phyloP scores from a whole-genome alignment of 2,888 invertebrate species.

The Stenodema calcarata region DNA sequence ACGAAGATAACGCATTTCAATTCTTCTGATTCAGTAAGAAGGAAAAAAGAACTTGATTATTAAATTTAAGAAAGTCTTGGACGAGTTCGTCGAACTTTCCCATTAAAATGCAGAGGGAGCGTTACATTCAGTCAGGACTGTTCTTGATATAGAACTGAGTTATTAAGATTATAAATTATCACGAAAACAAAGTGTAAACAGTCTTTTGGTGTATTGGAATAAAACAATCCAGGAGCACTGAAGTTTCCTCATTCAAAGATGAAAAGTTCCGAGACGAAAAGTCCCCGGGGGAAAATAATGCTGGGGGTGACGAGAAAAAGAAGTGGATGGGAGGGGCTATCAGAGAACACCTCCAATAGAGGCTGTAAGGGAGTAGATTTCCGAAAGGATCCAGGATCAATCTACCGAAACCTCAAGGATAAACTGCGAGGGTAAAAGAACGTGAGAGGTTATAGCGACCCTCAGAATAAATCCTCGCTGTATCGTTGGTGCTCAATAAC shows the following conservation, averaged over 20 bases:
- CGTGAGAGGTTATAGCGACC: background rate
- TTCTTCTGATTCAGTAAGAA: background rate
- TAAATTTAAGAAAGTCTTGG: background rate
- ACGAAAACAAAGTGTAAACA: background rate
- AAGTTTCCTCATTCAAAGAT: slow-evolving; percentile 17
- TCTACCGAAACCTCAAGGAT: background rate
- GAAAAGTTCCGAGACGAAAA: background rate
- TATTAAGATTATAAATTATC: slow-evolving; percentile 18
- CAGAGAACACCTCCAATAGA: background rate
- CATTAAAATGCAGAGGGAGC: background rate
- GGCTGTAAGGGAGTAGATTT: background rate
- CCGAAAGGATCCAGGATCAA: background rate
- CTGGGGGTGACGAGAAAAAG: background rate
- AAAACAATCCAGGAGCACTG: background rate
- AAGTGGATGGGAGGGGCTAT: background rate
- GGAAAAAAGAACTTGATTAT: slow-evolving; percentile 12
- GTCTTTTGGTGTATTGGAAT: background rate
- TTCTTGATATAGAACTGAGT: background rate
- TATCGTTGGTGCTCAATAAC: background rate
- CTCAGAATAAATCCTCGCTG: background rate
- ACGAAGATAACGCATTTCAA: background rate
- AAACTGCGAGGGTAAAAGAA: background rate
- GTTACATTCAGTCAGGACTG: background rate
- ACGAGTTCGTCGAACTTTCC: background rate
- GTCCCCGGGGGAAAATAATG: background rate